Base-by-base conservation (phyloP, 1,140 invertebrate genomes). In the Tigriopus japonicus region DNA sequence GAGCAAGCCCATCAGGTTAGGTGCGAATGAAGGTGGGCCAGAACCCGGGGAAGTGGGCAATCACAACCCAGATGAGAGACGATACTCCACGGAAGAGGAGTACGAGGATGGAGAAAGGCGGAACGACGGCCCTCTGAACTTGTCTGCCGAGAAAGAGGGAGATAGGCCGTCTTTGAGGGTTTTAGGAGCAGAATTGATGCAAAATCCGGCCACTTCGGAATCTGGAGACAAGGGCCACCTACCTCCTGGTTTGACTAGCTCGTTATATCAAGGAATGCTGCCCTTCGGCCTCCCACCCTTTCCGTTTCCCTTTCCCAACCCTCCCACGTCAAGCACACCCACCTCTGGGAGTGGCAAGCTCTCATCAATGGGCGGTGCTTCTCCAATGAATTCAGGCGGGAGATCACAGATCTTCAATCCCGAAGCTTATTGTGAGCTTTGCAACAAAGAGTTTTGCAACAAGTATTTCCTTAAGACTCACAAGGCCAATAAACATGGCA, bases 381-480 rank as follows among this genome's bases (percentile, higher is more conserved):
- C 59, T 61, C 49, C 59, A 35, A 13, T 51, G 15, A 42, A 59
- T 52, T 45, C 52, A 61, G 62, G 65, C 49, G 65, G 65, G 41
- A 66, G 67, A 59, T 64, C 63, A 35, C 63, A 65, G 52, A 92
- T 94, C 64, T 93, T 94, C 68, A 94, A 97, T 71, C 85, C 82
- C 21, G 92, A 94, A 73, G 91, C 93, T 5, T 97, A 93, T 70
- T 81, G 92, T 71, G 86, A 90, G 66, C 76, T 91, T 43, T 99
- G 95, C 75, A 95, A 97, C 74, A 98, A 98, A 72, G 93, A 98
- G 72, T 93, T 96, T 69, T 98, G 95, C 76, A 98, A 98, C 76
- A 98, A 99, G 72, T 99, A 99, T 73, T 98, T 98, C 71, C 76
- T 99, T 3, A 96, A 97, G 73, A 98, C 93, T 24, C 89, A 94